These are phyloP conservation scores for Chanos chanos DNA, from an alignment of 2,797 vertebrate species.

Conservation along the genomic window DNA sequence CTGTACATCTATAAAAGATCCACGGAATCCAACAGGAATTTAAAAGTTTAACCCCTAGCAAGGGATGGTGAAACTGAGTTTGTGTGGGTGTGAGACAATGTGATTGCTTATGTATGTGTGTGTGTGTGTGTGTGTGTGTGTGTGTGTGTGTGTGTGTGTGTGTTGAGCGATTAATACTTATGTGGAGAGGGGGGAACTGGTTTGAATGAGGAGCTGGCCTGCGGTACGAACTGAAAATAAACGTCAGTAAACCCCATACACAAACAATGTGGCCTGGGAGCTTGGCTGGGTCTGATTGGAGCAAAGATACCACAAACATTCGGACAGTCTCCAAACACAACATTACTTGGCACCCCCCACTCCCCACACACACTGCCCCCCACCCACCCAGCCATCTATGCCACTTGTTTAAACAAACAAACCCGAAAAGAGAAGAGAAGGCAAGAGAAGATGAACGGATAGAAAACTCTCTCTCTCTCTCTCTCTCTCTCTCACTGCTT, in stretches of 20 bases:
- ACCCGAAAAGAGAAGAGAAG: conserved; percentile 52
- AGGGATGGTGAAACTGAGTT: too few species aligned
- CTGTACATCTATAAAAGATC: too few species aligned
- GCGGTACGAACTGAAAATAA: conserved; percentile 68
- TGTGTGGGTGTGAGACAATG: not conserved
- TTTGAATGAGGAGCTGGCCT: conserved; percentile 33
- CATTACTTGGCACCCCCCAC: conserved; percentile 66
- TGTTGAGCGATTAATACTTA: not conserved
- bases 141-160: not conserved
- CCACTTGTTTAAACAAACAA: conserved; percentile 77
- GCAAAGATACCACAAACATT: conserved; percentile 57
- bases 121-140: conserved; percentile 8
- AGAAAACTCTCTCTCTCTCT: too few species aligned
- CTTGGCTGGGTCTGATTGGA: conserved; percentile 40
- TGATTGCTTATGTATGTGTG: conserved; percentile 2
- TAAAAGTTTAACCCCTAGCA: too few species aligned
- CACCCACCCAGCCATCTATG: too few species aligned
- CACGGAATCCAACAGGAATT: too few species aligned
- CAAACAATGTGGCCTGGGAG: conserved; percentile 67
- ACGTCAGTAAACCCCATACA: conserved; percentile 67
- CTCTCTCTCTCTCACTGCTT: too few species aligned
- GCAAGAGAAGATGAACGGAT: too few species aligned
- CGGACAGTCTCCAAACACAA: conserved; percentile 67
- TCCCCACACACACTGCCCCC: too few species aligned
- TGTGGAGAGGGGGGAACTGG: conserved; percentile 3